Evolutionary conservation across 2,797 vertebrate genomes (phyloP), one percentile per base, ranked within the genome.

Genomic region (Crax fasciolata): DNA sequence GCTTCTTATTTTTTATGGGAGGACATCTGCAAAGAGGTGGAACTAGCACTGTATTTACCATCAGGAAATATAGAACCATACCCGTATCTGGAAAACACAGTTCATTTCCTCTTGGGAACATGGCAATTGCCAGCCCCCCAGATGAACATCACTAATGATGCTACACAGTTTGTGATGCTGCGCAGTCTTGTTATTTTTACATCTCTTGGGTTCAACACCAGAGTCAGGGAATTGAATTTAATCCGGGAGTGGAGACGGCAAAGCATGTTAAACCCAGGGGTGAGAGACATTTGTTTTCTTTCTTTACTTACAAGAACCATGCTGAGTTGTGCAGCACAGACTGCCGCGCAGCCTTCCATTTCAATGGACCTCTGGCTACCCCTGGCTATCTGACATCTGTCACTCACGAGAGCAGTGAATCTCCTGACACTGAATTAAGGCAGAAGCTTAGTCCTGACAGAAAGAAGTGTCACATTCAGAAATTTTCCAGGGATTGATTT

Each of bases 261-360:
- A 68, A 80, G 20, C 6, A 20, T 19, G 18, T 4, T 67, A 32
- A 78, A 87, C 61, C 2, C 10, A 61, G 15, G 3, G 80, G 7
- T n/a, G 49, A 55, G 13, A 39, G 39, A 46, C 35, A 9, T 30
- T 62, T 41, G 5, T 65, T 72, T 3, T 20, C 30, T 44, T 78
- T 30, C 13, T 10, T 1, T 48, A 16, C 41, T 43, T 55, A 4
- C 8, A 67, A 83, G 39, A 51, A 65, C 20, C 5, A 21, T 17
- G 52, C 9, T 1, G 4, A 0, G 1, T 5, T 48, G 30, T 8
- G 48, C 5, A 39, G 19, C 0, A 0, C 28, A 39, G 49, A 35
- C 4, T 1, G 2, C 16, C 9, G 20, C 18, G 4, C 23, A 32
- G 25, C 41, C 30, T 21, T 65, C 13, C 25, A 6, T 27, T 51